Conservation (phyloP, 1,140 invertebrate genomes). For the Papilio machaon region DNA sequence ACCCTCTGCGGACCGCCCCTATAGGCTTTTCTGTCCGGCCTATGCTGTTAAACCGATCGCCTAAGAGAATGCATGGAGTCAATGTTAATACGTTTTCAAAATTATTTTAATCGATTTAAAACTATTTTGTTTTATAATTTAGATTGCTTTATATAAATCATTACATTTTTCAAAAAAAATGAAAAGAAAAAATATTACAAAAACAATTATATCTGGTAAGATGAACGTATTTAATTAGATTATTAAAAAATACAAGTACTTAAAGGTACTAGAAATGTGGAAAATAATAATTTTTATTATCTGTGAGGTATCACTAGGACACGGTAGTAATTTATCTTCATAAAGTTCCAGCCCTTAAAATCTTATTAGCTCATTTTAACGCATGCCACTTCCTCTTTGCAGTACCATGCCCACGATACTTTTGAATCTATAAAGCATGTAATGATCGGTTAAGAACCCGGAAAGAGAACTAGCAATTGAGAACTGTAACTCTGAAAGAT, state of each 20-base stretch:
- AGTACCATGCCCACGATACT: background rate
- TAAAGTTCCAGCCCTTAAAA: background rate
- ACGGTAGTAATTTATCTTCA: background rate
- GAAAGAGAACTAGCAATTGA: slow-evolving; percentile 2
- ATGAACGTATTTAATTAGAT: background rate
- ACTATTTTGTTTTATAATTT: background rate
- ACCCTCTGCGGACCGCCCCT: slow-evolving; percentile 80
- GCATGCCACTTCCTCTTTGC: slow-evolving; percentile 16
- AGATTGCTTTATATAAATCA: background rate
- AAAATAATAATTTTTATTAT: background rate
- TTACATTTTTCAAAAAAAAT: background rate
- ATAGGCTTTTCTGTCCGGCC: slow-evolving; percentile 82
- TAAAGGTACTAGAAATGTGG: background rate
- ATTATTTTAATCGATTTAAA: slow-evolving; percentile 19
- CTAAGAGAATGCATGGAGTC: slow-evolving; percentile 65
- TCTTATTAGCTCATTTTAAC: slow-evolving; percentile 2
- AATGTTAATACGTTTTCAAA: slow-evolving; percentile 52
- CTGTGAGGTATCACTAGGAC: background rate
- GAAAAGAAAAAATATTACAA: background rate
- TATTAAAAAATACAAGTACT: too few species aligned
- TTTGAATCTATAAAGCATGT: background rate
- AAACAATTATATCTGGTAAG: background rate
- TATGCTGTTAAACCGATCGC: slow-evolving; percentile 80
- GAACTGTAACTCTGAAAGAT: background rate
- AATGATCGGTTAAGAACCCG: slow-evolving; percentile 7